These are phyloP conservation scores for Liopterus haemorrhoidalis DNA, from an alignment of 2,888 invertebrate genomes.

Conservation along the genomic window DNA sequence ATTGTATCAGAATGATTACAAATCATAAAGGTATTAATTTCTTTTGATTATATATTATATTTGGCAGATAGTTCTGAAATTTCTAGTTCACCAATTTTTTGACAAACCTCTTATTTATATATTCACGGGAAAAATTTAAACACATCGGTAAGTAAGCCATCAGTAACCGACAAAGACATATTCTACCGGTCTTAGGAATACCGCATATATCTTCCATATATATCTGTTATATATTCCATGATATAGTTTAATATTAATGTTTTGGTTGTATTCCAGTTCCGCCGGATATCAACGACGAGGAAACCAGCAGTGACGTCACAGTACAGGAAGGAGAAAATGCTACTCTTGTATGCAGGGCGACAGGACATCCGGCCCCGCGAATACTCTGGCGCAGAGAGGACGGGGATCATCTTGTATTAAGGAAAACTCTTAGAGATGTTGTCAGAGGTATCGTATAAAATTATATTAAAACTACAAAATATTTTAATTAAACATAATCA, in stretches of 20 bases:
- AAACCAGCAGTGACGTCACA: conserved; percentile 56
- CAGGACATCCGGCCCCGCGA: conserved; percentile 53
- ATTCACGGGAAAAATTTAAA: too few species aligned
- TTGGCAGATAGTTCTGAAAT: too few species aligned
- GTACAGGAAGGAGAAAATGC: conserved; percentile 57
- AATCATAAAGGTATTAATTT: too few species aligned
- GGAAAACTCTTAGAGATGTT: conserved; percentile 41
- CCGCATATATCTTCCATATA: not conserved
- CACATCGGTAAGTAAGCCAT: too few species aligned
- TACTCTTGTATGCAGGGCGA: conserved; percentile 53
- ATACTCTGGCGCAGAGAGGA: conserved; percentile 58
- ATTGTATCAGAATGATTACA: too few species aligned
- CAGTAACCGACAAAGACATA: too few species aligned
- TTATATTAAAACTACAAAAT: too few species aligned
- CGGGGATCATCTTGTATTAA: conserved; percentile 45
- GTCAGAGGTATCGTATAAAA: conserved; percentile 48
- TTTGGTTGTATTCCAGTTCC: conserved; percentile 54
- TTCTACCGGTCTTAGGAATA: too few species aligned
- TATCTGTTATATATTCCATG: not conserved
- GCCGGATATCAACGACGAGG: conserved; percentile 56
- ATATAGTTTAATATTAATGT: conserved; percentile 12
- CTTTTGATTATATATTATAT: too few species aligned
- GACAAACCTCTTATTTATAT: too few species aligned
- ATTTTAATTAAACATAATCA: too few species aligned
- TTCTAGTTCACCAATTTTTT: too few species aligned